These are phyloP conservation scores for Drosophila melanogaster DNA, from an alignment of 1,140 invertebrate genomes.

Conservation along the genomic window Release_6_plus_ISO1_MT NT_037436.4:3996001-3996500, in stretches of 20 bases:
- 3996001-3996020: conserved; percentile 65
- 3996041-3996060: conserved; percentile 41
- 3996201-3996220: conserved; percentile 70
- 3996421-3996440: conserved; percentile 79
- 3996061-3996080: conserved; percentile 72
- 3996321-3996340: conserved; percentile 83
- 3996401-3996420: conserved; percentile 27
- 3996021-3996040: conserved; percentile 43
- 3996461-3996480: conserved; percentile 41
- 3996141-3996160: conserved; percentile 79
- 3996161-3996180: conserved; percentile 84
- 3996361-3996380: conserved; percentile 79
- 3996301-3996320: conserved; percentile 76
- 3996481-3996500: conserved; percentile 13
- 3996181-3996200: conserved; percentile 84
- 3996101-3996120: conserved; percentile 82
- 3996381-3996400: conserved; percentile 43
- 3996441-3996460: conserved; percentile 71
- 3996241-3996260: neutral
- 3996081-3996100: conserved; percentile 82
- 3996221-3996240: conserved; percentile 17
- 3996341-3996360: conserved; percentile 83
- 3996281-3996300: conserved; percentile 61
- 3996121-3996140: conserved; percentile 54
- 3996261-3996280: conserved; percentile 32